Evolutionary conservation across 2,888 invertebrate genomes (phyloP).

Genomic region (Molorchus minor): DNA sequence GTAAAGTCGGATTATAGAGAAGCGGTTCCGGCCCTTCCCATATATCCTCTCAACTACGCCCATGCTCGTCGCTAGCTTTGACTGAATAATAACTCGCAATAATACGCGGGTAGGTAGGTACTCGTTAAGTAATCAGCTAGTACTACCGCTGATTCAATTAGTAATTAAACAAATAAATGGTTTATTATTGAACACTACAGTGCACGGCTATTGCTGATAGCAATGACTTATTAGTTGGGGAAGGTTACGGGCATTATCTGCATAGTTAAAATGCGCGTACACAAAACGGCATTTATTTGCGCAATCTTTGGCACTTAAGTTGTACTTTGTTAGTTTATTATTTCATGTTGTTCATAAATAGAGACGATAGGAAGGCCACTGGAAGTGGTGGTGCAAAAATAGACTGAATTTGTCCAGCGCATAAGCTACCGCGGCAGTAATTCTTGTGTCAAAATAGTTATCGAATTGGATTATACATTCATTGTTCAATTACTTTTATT

Average conservation of each 20-base stretch:
- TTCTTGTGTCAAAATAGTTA: too few relatives aligned
- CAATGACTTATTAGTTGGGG: conserved; percentile 41
- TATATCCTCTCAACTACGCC: too few relatives aligned
- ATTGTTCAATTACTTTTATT: too few relatives aligned
- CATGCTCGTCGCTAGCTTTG: neutral
- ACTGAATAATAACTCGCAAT: conserved; percentile 23
- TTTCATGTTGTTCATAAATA: conserved; percentile 8
- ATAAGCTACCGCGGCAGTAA: too few relatives aligned
- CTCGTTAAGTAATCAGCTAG: conserved; percentile 23
- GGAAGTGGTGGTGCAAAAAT: too few relatives aligned
- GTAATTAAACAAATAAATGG: conserved; percentile 37
- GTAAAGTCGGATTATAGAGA: too few relatives aligned
- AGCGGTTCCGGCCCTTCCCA: too few relatives aligned
- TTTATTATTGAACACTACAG: conserved; percentile 35
- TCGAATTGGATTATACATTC: too few relatives aligned
- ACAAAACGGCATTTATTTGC: conserved; percentile 23
- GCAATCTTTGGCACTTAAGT: conserved; percentile 1
- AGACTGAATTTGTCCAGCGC: too few relatives aligned
- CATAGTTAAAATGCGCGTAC: conserved; percentile 9
- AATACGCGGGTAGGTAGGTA: conserved; percentile 18
- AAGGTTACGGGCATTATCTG: conserved; percentile 42
- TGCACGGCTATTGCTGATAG: conserved; percentile 33
- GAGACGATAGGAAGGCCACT: conserved; percentile 4
- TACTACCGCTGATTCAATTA: conserved; percentile 31
- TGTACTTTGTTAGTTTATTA: neutral